A percentile compares a stretch with the other conserved stretches of the same genome.
These are phyloP conservation scores for Stegostoma tigrinum DNA, from an alignment of 2,113 vertebrate species.

Conservation along the genomic window DNA sequence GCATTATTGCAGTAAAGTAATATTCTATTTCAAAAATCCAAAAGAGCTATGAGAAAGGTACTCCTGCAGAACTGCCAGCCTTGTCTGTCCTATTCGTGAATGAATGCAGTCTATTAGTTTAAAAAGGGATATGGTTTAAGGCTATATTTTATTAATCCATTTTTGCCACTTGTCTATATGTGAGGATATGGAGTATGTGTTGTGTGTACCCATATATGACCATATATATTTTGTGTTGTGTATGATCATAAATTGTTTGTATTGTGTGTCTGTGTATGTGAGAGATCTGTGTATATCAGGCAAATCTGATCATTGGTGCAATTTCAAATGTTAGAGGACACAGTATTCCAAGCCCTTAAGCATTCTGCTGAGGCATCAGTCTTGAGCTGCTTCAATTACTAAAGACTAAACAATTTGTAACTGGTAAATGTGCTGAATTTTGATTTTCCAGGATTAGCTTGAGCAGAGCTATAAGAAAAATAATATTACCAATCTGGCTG, in stretches of 20 bases:
- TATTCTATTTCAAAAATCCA: no score
- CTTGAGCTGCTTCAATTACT: neutral
- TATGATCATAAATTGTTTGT: neutral
- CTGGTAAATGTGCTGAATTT: neutral
- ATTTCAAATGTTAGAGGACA: neutral
- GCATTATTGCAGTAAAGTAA: no score
- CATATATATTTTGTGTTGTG: neutral
- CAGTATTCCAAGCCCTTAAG: neutral
- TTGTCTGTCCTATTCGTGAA: no score
- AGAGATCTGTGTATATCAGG: neutral
- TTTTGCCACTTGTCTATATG: no score
- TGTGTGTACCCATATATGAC: neutral
- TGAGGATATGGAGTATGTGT: neutral
- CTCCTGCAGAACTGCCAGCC: no score
- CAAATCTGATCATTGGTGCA: neutral
- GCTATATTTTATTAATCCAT: no score
- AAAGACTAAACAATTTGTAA: neutral
- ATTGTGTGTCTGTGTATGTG: no score
- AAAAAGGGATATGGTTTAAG: no score
- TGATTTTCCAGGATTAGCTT: neutral
- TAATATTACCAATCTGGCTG: neutral
- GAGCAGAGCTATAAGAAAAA: neutral
- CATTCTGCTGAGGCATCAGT: neutral
- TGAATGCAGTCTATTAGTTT: no score
- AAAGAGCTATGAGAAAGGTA: no score